Conservation (phyloP, 30 jellyfish, hydroid and myxozoan genomes). For the Hydra vulgaris region DNA sequence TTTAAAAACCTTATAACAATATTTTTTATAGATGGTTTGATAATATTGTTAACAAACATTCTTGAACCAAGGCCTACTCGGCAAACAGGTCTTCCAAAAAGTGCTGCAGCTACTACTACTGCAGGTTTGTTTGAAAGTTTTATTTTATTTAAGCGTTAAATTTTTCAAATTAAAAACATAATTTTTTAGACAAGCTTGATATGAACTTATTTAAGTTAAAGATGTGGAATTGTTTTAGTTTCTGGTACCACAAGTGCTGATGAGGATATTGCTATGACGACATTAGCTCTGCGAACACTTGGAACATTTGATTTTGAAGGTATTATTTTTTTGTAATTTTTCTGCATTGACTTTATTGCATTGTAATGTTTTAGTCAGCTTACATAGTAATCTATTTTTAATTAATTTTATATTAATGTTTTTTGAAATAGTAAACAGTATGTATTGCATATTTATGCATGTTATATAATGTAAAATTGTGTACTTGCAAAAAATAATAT, state of each 20-base stretch:
- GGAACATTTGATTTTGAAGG: slow-evolving; percentile 93
- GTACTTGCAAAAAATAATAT: too few relatives aligned
- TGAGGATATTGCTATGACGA: slow-evolving; percentile 73
- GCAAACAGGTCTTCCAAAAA: slow-evolving; percentile 84
- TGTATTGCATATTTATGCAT: too few relatives aligned
- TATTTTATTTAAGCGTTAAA: background rate
- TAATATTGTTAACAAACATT: slow-evolving; percentile 54
- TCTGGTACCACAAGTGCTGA: slow-evolving; percentile 54
- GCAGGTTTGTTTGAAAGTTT: slow-evolving; percentile 13
- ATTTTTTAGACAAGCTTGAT: background rate
- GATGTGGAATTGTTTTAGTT: too few relatives aligned
- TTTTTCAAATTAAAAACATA: background rate
- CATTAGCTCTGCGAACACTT: slow-evolving; percentile 67
- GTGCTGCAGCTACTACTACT: slow-evolving; percentile 56
- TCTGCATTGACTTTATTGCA: too few relatives aligned
- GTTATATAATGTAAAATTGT: too few relatives aligned
- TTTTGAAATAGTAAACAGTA: too few relatives aligned
- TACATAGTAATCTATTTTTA: too few relatives aligned
- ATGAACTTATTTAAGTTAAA: too few relatives aligned
- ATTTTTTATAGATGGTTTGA: slow-evolving; percentile 59
- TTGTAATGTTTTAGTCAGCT: too few relatives aligned
- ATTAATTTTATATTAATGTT: too few relatives aligned
- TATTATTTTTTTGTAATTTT: too few relatives aligned
- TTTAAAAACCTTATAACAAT: too few relatives aligned
- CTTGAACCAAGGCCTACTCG: slow-evolving; percentile 74